phyloP scores from a whole-genome alignment of 2,113 vertebrate genomes.

The Aviceda subcristata region DNA sequence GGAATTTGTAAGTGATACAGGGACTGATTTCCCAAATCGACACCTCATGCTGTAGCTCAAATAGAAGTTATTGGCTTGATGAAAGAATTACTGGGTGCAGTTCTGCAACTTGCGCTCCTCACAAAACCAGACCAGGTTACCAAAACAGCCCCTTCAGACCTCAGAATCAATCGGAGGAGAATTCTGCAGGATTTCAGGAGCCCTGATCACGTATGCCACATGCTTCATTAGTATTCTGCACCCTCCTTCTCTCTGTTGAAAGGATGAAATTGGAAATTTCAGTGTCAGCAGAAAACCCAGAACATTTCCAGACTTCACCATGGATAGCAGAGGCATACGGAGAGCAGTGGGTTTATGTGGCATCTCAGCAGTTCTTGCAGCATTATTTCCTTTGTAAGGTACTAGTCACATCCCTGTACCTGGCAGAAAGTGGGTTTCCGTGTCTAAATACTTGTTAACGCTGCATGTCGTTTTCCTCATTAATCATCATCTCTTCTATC shows the following conservation, averaged over 20 bases:
- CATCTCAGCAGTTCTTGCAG: not conserved
- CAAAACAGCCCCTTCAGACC: not conserved
- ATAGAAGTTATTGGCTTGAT: not conserved
- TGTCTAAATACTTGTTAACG: not conserved
- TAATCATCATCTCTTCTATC: constrained; percentile 10
- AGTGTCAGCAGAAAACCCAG: not conserved
- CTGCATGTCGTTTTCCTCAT: not conserved
- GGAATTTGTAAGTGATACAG: not conserved
- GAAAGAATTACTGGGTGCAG: not conserved
- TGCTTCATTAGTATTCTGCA: not conserved
- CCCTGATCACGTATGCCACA: not conserved
- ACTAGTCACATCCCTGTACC: not conserved
- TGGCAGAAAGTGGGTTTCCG: not conserved
- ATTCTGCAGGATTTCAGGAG: not conserved
- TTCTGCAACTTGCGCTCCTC: not conserved
- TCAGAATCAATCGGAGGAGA: not conserved
- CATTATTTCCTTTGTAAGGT: not conserved
- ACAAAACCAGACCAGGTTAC: not conserved
- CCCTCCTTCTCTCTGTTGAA: not conserved
- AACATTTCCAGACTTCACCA: not conserved
- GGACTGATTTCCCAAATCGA: not conserved
- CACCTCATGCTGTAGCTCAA: not conserved
- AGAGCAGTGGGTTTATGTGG: not conserved
- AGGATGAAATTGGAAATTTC: not conserved
- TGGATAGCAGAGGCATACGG: not conserved